phyloP scores from a whole-genome alignment of 2,888 invertebrate genomes.

The Entomobrya multifasciata region DNA sequence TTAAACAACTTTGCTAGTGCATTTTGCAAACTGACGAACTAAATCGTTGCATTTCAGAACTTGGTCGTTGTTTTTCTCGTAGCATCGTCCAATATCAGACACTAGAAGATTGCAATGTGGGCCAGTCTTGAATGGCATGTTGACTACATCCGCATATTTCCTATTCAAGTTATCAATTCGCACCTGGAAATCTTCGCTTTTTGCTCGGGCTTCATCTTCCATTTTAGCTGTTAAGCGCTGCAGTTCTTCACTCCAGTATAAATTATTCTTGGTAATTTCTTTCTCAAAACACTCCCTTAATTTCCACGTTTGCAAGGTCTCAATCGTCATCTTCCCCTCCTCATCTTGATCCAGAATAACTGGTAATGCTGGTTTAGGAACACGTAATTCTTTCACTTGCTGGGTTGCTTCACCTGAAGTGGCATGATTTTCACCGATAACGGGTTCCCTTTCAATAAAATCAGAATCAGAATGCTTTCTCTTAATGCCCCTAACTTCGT shows the following conservation, averaged over 20 bases:
- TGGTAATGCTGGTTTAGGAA: slow-evolving; percentile 32
- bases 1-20: slow-evolving; percentile 18
- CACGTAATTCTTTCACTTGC: slow-evolving; percentile 14
- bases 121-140: background rate
- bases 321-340: slow-evolving; percentile 37
- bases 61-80: slow-evolving; percentile 27
- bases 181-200: slow-evolving; percentile 6
- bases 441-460: slow-evolving; percentile 14
- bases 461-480: background rate
- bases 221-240: slow-evolving; percentile 7
- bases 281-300: slow-evolving; percentile 2
- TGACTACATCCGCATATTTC: background rate
- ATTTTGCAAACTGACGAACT: slow-evolving; percentile 46
- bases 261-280: slow-evolving; percentile 12
- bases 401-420: background rate
- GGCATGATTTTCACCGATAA: background rate
- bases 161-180: background rate
- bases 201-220: slow-evolving; percentile 18
- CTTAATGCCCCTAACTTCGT: background rate
- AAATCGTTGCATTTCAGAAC: slow-evolving; percentile 46
- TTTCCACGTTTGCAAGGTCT: slow-evolving; percentile 45
- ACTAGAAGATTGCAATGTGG: slow-evolving; percentile 9
- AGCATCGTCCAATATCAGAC: slow-evolving; percentile 29
- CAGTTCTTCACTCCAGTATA: slow-evolving; percentile 26
- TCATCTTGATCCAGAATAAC: slow-evolving; percentile 46